A percentile compares a stretch with the other conserved stretches of the same genome.
Evolutionary conservation across 2,888 invertebrate species (phyloP).

Genomic region (Gryllus longicercus): DNA sequence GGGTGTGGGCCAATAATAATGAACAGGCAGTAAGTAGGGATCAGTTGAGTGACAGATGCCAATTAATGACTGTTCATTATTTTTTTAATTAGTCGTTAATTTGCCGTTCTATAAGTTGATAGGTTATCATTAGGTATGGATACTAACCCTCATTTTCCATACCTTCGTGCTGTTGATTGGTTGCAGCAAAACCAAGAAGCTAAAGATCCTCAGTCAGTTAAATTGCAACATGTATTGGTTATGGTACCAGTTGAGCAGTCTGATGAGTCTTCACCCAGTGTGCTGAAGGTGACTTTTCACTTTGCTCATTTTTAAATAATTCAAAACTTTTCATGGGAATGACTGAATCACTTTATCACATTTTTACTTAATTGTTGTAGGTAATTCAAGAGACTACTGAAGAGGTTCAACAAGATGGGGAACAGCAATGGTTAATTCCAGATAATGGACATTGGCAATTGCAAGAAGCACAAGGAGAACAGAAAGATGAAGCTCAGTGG

Average conservation of each 20-base stretch:
- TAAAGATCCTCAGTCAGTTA: not conserved
- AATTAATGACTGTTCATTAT: too few relatives aligned
- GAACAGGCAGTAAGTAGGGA: constrained; percentile 1
- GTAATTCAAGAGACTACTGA: not conserved
- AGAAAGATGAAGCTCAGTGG: not conserved
- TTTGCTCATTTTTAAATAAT: too few relatives aligned
- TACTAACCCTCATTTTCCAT: too few relatives aligned
- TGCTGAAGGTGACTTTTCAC: not conserved
- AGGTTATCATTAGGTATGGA: too few relatives aligned
- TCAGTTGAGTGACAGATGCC: not conserved
- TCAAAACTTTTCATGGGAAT: too few relatives aligned
- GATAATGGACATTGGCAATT: not conserved
- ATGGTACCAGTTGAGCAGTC: not conserved
- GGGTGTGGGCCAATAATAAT: constrained; percentile 9
- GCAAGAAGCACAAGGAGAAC: not conserved
- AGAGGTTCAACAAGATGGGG: not conserved
- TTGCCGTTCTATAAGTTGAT: too few relatives aligned
- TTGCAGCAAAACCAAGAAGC: constrained; percentile 17
- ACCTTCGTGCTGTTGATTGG: not conserved
- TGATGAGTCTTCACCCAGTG: not conserved
- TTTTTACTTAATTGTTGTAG: not conserved
- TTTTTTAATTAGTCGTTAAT: too few relatives aligned
- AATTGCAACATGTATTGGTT: not conserved
- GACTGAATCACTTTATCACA: too few relatives aligned
- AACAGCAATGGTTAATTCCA: not conserved